These are phyloP conservation scores for Euclidia mi DNA, from an alignment of 2,888 invertebrate species.

Conservation along the genomic window DNA sequence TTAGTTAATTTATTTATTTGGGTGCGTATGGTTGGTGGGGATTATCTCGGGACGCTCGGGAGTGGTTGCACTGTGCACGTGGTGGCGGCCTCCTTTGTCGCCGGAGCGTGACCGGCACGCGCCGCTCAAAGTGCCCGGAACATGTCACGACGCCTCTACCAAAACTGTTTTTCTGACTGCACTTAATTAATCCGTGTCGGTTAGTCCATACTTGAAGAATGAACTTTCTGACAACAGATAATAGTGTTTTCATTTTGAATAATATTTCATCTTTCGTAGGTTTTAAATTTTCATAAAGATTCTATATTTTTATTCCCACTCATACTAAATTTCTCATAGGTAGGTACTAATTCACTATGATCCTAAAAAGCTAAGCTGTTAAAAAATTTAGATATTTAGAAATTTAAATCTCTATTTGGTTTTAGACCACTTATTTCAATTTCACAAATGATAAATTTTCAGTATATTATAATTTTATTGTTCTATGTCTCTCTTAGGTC, in stretches of 20 bases:
- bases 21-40: constrained; percentile 77
- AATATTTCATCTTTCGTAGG: too few relatives aligned
- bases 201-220: constrained; percentile 47
- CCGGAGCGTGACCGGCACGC: constrained; percentile 65
- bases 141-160: constrained; percentile 77
- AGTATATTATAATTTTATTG: too few relatives aligned
- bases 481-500: too few relatives aligned
- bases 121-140: constrained; percentile 79
- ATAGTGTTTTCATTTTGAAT: too few relatives aligned
- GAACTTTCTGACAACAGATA: too few relatives aligned
- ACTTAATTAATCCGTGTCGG: constrained; percentile 84
- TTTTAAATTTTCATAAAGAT: too few relatives aligned
- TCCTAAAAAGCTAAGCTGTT: too few relatives aligned
- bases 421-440: too few relatives aligned
- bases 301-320: too few relatives aligned
- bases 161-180: constrained; percentile 81
- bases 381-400: constrained; percentile 4
- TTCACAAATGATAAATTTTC: too few relatives aligned
- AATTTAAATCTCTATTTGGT: not conserved
- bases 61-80: constrained; percentile 60
- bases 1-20: constrained; percentile 88
- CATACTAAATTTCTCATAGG: too few relatives aligned
- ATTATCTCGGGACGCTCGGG: constrained; percentile 81
- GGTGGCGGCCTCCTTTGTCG: constrained; percentile 54
- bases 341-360: too few relatives aligned